phyloP scores from a whole-genome alignment of 92 coral and sea anemone genomes.

The Phenganax stokvisi region DNA sequence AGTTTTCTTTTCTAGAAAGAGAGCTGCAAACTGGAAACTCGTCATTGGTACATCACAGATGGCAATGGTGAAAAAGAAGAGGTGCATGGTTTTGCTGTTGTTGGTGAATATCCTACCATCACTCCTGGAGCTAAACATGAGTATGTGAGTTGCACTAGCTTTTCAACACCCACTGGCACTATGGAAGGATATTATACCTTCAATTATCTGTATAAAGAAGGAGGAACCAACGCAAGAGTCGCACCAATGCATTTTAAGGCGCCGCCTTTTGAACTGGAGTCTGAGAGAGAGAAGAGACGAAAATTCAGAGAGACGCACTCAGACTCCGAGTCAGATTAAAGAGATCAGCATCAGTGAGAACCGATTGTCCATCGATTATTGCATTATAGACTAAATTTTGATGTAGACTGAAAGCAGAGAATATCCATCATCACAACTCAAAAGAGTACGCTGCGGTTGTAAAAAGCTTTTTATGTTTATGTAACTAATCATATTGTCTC shows the following conservation, averaged over 20 bases:
- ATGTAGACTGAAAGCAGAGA: too few relatives aligned
- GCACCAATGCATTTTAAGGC: slow-evolving; percentile 76
- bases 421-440: too few relatives aligned
- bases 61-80: slow-evolving; percentile 76
- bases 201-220: slow-evolving; percentile 55
- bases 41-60: slow-evolving; percentile 94
- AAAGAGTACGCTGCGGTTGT: too few relatives aligned
- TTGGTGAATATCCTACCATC: slow-evolving; percentile 80
- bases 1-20: slow-evolving; percentile 41
- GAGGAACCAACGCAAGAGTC: slow-evolving; percentile 57
- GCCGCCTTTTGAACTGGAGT: slow-evolving; percentile 64
- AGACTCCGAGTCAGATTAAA: slow-evolving; percentile 10
- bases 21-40: slow-evolving; percentile 73
- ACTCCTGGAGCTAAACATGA: slow-evolving; percentile 79
- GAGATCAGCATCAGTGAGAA: too few relatives aligned
- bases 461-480: too few relatives aligned
- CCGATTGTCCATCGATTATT: too few relatives aligned
- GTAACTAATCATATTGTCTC: too few relatives aligned
- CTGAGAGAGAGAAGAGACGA: slow-evolving; percentile 38
- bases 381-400: too few relatives aligned
- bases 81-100: slow-evolving; percentile 87
- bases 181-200: slow-evolving; percentile 91
- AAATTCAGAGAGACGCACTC: background rate
- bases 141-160: slow-evolving; percentile 91
- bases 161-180: slow-evolving; percentile 79